Conservation (phyloP, 2,113 vertebrate genomes). For the Tychaedon coryphoeus region DNA sequence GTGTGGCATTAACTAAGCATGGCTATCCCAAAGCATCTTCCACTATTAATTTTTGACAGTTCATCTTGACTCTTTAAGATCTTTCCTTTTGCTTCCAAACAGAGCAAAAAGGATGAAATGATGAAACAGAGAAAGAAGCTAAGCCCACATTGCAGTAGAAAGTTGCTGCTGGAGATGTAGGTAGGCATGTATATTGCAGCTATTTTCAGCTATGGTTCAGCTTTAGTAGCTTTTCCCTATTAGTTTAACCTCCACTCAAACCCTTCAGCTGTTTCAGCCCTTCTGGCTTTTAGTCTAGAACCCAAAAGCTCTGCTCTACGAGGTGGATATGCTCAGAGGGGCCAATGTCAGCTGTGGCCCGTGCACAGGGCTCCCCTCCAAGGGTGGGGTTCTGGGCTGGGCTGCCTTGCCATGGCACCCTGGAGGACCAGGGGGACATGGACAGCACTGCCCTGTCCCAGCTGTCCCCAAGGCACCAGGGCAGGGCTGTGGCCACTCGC, state of each 20-base stretch:
- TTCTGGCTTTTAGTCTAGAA: not conserved
- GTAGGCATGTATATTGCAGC: not conserved
- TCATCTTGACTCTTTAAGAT: not conserved
- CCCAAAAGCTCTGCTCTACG: not conserved
- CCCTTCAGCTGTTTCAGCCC: not conserved
- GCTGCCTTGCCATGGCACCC: accelerated
- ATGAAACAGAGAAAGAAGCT: not conserved
- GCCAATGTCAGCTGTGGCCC: not conserved
- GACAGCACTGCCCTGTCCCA: not conserved
- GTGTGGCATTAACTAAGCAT: accelerated
- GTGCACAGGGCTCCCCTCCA: not conserved
- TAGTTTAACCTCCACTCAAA: not conserved
- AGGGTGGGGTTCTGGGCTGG: accelerated
- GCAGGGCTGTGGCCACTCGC: not conserved
- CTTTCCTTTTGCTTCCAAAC: not conserved
- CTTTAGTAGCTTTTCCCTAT: not conserved
- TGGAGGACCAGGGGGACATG: accelerated
- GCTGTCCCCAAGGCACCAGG: not conserved
- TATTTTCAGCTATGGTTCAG: not conserved
- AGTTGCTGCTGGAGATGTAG: not conserved
- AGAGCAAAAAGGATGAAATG: not conserved
- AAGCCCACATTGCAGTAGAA: not conserved
- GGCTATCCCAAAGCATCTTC: not conserved
- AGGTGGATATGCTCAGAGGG: not conserved
- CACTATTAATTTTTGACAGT: not conserved